Evolutionary conservation across 2,113 vertebrate species (phyloP).

Genomic region (Galemys pyrenaicus): DNA sequence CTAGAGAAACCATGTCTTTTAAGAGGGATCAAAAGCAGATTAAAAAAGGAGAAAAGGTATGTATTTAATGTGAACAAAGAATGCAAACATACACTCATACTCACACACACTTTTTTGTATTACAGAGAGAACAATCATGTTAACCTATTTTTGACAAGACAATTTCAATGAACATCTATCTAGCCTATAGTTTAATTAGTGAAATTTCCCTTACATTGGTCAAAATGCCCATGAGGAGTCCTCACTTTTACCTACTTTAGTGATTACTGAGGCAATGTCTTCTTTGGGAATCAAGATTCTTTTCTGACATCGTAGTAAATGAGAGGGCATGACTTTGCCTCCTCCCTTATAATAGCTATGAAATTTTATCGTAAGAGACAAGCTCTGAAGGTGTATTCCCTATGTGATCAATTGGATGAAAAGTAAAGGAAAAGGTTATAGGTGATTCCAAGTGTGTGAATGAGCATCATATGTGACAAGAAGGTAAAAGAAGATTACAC

Average conservation of each 20-base stretch:
- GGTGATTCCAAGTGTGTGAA: not conserved
- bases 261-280: not conserved
- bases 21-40: not conserved
- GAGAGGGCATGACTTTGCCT: not conserved
- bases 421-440: not conserved
- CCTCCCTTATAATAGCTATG: not conserved
- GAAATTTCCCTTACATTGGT: not conserved
- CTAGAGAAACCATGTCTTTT: not conserved
- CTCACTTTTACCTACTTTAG: not conserved
- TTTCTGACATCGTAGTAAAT: not conserved
- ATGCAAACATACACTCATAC: not conserved
- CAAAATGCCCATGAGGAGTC: not conserved
- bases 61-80: not conserved
- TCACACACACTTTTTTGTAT: not conserved
- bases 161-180: not conserved
- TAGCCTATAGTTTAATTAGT: not conserved
- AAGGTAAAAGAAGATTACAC: not conserved
- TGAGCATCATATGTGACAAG: not conserved
- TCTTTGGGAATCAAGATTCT: not conserved
- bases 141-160: not conserved
- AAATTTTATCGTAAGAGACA: not conserved
- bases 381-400: not conserved
- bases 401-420: slow-evolving; percentile 10
- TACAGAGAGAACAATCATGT: not conserved
- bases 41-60: not conserved